Evolutionary conservation across 2,113 vertebrate genomes (phyloP).

Genomic region (Eulemur rufifrons): DNA sequence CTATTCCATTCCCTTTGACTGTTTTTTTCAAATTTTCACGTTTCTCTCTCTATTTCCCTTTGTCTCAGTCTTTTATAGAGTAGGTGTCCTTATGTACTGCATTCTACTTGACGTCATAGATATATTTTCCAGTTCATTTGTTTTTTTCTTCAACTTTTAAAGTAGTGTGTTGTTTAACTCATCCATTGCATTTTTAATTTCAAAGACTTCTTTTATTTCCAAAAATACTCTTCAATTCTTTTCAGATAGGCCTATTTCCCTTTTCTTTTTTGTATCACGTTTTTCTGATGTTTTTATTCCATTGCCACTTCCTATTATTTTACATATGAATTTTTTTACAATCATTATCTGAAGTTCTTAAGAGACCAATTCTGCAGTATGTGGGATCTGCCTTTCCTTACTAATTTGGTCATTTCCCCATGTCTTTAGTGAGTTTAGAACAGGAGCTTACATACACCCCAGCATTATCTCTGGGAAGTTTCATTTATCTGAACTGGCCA

Average conservation of each 20-base stretch:
- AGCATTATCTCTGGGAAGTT: neutral
- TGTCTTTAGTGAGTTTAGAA: neutral
- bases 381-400: neutral
- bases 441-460: neutral
- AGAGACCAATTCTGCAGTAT: neutral
- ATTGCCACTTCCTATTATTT: neutral
- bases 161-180: neutral
- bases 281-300: neutral
- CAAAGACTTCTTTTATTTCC: neutral
- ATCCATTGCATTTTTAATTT: neutral
- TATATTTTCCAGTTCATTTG: neutral
- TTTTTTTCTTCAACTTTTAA: neutral
- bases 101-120: neutral
- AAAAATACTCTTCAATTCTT: neutral
- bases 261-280: neutral
- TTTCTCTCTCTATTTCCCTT: neutral
- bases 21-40: neutral
- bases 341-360: neutral
- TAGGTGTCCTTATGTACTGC: neutral
- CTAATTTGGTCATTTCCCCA: neutral
- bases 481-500: neutral
- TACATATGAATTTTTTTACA: neutral
- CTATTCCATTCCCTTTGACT: neutral
- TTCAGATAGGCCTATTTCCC: neutral
- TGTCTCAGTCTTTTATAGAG: neutral